Evolutionary conservation across 64 coral and sea anemone species (phyloP).

Genomic region (Dendronephthya gigantea): DNA sequence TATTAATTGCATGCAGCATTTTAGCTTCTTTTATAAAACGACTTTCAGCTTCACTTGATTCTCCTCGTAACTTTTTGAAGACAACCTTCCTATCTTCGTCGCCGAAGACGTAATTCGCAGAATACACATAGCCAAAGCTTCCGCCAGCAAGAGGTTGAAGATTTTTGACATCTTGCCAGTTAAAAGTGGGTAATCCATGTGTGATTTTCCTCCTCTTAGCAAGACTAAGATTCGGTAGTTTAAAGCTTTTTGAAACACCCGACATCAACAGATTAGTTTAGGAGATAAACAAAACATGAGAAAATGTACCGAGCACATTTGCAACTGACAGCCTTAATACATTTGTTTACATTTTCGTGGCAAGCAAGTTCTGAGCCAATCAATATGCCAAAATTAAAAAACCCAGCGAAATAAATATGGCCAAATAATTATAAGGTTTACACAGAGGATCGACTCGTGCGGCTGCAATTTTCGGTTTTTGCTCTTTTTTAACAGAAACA

Average conservation of each 20-base stretch:
- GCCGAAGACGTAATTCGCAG: not conserved
- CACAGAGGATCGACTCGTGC: too few species aligned
- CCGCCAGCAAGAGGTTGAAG: conserved; percentile 9
- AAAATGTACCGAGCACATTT: too few species aligned
- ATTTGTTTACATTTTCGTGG: too few species aligned
- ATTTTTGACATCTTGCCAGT: not conserved
- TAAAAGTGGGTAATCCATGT: not conserved
- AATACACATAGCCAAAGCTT: conserved; percentile 35
- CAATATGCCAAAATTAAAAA: too few species aligned
- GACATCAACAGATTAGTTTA: too few species aligned
- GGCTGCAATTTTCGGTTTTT: too few species aligned
- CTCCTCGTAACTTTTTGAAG: not conserved
- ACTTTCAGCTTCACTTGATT: not conserved
- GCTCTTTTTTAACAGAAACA: too few species aligned
- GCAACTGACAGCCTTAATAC: too few species aligned
- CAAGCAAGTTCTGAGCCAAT: too few species aligned
- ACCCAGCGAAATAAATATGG: too few species aligned
- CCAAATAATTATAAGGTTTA: too few species aligned
- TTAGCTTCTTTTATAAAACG: not conserved
- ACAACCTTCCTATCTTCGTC: not conserved
- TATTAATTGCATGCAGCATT: not conserved
- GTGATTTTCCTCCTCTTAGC: not conserved
- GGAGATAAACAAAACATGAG: too few species aligned
- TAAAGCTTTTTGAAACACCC: not conserved
- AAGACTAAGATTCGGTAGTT: not conserved